phyloP scores from a whole-genome alignment of 2,888 invertebrate genomes.

The Pilophorus perplexus region DNA sequence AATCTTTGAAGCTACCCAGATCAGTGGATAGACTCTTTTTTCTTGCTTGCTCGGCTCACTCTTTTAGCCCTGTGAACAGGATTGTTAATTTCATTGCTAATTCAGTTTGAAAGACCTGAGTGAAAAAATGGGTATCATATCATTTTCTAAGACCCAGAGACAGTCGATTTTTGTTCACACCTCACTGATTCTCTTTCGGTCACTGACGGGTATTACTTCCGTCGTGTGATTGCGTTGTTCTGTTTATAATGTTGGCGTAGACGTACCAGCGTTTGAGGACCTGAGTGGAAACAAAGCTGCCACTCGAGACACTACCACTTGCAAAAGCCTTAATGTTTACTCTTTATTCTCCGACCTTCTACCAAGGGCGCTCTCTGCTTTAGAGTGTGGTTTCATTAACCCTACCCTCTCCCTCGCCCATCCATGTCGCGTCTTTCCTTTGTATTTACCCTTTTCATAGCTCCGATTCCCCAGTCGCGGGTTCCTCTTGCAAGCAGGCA shows the following conservation, averaged over 20 bases:
- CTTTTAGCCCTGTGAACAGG: too few relatives aligned
- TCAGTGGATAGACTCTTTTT: too few relatives aligned
- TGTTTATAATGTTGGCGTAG: constrained; percentile 3
- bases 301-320: constrained; percentile 15
- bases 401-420: neutral
- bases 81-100: too few relatives aligned
- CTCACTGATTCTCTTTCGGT: too few relatives aligned
- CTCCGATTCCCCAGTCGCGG: constrained; percentile 19
- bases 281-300: constrained; percentile 9
- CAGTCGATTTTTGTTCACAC: too few relatives aligned
- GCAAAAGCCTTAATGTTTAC: constrained; percentile 9
- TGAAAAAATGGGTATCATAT: too few relatives aligned
- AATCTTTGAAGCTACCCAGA: too few relatives aligned
- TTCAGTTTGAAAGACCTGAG: too few relatives aligned
- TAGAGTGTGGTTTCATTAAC: constrained; percentile 28
- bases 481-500: neutral
- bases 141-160: too few relatives aligned
- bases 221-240: too few relatives aligned
- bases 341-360: constrained; percentile 24
- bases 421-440: constrained; percentile 8
- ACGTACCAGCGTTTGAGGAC: constrained; percentile 6
- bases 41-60: too few relatives aligned
- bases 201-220: too few relatives aligned
- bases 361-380: constrained; percentile 8
- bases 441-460: constrained; percentile 33